phyloP scores from a whole-genome alignment of 2,113 vertebrate genomes.

The Apodemus speciosus region DNA sequence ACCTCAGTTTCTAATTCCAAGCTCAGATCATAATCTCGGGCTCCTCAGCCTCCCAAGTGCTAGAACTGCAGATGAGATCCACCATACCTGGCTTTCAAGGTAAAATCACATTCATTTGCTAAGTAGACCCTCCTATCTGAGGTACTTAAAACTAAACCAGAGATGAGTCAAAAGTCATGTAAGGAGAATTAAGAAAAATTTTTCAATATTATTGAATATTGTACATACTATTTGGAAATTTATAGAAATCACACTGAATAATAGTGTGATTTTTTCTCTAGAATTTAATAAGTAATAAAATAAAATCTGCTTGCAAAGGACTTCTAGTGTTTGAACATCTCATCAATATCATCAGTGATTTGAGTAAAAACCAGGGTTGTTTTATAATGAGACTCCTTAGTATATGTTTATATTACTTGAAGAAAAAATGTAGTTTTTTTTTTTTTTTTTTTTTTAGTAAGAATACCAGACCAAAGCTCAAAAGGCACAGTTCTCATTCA shows the following conservation, averaged over 20 bases:
- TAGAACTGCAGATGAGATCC: background rate
- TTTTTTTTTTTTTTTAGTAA: background rate
- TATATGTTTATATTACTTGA: background rate
- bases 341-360: background rate
- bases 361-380: background rate
- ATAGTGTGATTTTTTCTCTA: background rate
- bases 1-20: slow-evolving; percentile 23
- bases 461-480: background rate
- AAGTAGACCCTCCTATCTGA: background rate
- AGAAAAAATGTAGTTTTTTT: background rate
- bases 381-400: background rate
- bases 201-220: background rate
- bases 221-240: background rate
- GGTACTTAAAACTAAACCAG: too few relatives aligned
- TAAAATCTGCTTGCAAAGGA: background rate
- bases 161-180: background rate
- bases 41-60: background rate
- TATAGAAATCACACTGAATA: background rate
- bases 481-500: background rate
- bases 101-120: background rate
- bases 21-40: background rate
- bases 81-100: background rate
- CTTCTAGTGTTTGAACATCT: background rate
- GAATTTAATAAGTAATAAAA: background rate
- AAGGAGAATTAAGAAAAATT: background rate